Base-by-base conservation (phyloP, 2,797 vertebrate genomes). In the Paguma larvata region DNA sequence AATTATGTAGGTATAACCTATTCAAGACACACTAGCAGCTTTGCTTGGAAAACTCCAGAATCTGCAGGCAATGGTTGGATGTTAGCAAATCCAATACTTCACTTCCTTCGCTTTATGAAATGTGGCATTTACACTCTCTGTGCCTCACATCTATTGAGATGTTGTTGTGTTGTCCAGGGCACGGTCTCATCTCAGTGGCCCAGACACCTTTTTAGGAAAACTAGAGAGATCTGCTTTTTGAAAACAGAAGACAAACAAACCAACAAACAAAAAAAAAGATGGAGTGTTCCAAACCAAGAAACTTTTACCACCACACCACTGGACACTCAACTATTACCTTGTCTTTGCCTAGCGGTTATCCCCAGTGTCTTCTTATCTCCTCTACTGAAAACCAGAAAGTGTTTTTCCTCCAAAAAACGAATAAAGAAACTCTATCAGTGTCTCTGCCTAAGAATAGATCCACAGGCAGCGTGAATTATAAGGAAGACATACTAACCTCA, bases 341-440 rank as follows among this genome's bases (percentile, higher is more conserved):
- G 97, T 97, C 98, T 98, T 94, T 98, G 98, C 98, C 99, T 99
- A 72, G 98, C 98, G 98, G 99, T 99, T 96, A 98, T 99, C 96
- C 99, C 99, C 97, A 99, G 99, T 98, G 93, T 99, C 84, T 98
- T 98, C 97, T 98, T 98, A 10, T 93, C 98, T 98, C 98, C 98
- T 97, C 94, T 34, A 77, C 79, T n/a, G 32, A 95, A 91, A 73
- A 78, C 96, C 89, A 98, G 98, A 83, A 98, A 97, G 68, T 98
- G 94, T 97, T 98, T 46, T 93, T 34, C 94, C 86, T 27, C 91
- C 96, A 8, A 83, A 97, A 4, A 56, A 75, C 32, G 79, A 48
- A 63, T 82, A 97, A 27, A 23, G 98, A 98, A 98, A 98, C 85
- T 56, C 97, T 97, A 59, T 90, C 51, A 0, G 95, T 95, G 75